A percentile compares a stretch with the other conserved stretches of the same genome.
phyloP scores from a whole-genome alignment of 92 coral and sea anemone species.

The Scolanthus callimorphus region DNA sequence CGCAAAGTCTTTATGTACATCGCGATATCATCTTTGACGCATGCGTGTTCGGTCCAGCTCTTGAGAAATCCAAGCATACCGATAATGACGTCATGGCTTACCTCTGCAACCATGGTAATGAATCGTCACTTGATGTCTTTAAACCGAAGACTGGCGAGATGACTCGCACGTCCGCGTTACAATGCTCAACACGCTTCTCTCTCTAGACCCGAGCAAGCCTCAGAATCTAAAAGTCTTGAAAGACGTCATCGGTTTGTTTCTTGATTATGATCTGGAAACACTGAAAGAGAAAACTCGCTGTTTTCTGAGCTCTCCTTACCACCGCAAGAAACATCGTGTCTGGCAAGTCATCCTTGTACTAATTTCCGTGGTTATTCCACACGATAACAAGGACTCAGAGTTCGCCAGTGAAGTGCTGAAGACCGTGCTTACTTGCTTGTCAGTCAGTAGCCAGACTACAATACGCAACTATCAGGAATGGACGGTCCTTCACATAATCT shows the following conservation, averaged over 20 bases:
- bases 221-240: constrained; percentile 30
- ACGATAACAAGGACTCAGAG: constrained; percentile 14
- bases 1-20: constrained; percentile 40
- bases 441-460: constrained; percentile 65
- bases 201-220: constrained; percentile 37
- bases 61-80: constrained; percentile 56
- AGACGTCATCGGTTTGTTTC: constrained; percentile 31
- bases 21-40: constrained; percentile 58
- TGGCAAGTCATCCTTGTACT: constrained; percentile 80
- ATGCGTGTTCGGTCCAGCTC: constrained; percentile 73
- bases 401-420: constrained; percentile 50
- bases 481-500: constrained; percentile 53
- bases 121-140: constrained; percentile 40
- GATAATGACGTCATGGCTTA: constrained; percentile 66
- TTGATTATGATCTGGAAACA: constrained; percentile 47
- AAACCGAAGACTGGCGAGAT: constrained; percentile 56
- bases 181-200: constrained; percentile 59
- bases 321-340: constrained; percentile 80
- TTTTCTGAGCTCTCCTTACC: constrained; percentile 68
- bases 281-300: constrained; percentile 43
- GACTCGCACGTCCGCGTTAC: constrained; percentile 77
- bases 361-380: constrained; percentile 36
- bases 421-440: constrained; percentile 43
- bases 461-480: constrained; percentile 83
- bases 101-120: constrained; percentile 54